Conservation (phyloP, 2,113 vertebrate genomes). For the Enhydra lutris region DNA sequence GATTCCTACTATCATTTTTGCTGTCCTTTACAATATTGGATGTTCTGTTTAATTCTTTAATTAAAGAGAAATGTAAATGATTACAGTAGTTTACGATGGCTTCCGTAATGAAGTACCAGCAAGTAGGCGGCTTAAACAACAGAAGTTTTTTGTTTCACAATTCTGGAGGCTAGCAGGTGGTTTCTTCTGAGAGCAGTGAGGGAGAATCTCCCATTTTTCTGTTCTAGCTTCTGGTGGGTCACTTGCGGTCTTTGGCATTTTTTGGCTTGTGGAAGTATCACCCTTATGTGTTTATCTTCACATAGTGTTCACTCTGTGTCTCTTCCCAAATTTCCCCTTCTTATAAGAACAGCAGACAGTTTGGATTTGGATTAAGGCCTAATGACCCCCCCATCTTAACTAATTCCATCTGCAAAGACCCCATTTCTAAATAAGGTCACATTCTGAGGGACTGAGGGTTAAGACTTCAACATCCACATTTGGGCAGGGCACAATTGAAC, state of each 20-base stretch:
- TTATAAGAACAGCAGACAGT: background rate
- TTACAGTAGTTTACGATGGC: background rate
- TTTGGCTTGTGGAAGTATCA: background rate
- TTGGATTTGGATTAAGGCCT: background rate
- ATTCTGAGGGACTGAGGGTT: background rate
- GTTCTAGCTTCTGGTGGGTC: background rate
- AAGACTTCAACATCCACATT: background rate
- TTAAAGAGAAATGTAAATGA: background rate
- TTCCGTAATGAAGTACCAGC: background rate
- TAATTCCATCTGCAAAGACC: background rate
- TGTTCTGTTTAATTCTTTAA: background rate
- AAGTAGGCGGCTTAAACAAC: background rate
- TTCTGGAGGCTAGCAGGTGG: background rate
- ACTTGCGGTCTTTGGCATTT: background rate
- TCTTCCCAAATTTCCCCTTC: background rate
- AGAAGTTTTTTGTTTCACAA: background rate
- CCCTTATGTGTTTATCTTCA: background rate
- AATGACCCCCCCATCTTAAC: background rate
- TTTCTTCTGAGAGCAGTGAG: background rate
- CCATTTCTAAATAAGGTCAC: background rate
- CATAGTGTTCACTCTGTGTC: background rate
- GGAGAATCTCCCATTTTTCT: background rate
- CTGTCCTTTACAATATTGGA: background rate
- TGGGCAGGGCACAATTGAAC: background rate
- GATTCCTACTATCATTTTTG: background rate